Evolutionary conservation across 2,797 vertebrate species (phyloP).

Genomic region (Syngnathus acus): DNA sequence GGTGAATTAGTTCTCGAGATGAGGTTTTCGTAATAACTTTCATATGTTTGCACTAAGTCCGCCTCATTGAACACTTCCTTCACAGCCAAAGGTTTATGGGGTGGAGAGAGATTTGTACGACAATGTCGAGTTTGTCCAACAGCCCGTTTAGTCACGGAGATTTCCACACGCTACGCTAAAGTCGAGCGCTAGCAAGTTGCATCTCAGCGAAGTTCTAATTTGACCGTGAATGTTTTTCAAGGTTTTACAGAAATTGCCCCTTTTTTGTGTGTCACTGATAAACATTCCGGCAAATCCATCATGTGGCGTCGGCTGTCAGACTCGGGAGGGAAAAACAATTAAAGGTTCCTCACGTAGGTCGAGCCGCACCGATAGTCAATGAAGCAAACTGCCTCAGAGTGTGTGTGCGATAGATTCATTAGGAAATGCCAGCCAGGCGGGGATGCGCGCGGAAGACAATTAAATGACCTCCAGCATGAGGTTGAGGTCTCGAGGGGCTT

Average conservation of each 20-base stretch:
- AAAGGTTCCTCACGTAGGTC: conserved; percentile 47
- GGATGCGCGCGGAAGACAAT: conserved; percentile 39
- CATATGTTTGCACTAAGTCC: conserved; percentile 36
- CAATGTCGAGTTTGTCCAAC: conserved; percentile 36
- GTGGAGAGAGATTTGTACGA: conserved; percentile 35
- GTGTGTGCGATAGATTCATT: conserved; percentile 52
- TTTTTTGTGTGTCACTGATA: conserved; percentile 43
- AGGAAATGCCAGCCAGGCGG: conserved; percentile 43
- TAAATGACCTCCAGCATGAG: conserved; percentile 47
- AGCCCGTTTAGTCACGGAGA: conserved; percentile 24
- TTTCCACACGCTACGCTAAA: conserved; percentile 24
- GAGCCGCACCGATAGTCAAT: conserved; percentile 55
- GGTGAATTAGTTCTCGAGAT: conserved; percentile 50
- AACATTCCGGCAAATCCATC: conserved; percentile 59
- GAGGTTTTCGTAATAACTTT: conserved; percentile 50
- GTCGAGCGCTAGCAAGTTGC: not conserved
- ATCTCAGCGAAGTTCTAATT: conserved; percentile 27
- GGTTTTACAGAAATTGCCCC: conserved; percentile 29
- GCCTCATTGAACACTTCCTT: conserved; percentile 54
- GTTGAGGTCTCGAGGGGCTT: conserved; percentile 37
- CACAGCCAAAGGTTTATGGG: conserved; percentile 29
- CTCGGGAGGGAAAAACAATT: conserved; percentile 60
- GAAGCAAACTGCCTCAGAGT: conserved; percentile 33
- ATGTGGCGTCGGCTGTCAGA: conserved; percentile 54
- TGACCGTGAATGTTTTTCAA: conserved; percentile 40